Evolutionary conservation across 1,140 invertebrate genomes (phyloP).

Genomic region (Cydia splendana): DNA sequence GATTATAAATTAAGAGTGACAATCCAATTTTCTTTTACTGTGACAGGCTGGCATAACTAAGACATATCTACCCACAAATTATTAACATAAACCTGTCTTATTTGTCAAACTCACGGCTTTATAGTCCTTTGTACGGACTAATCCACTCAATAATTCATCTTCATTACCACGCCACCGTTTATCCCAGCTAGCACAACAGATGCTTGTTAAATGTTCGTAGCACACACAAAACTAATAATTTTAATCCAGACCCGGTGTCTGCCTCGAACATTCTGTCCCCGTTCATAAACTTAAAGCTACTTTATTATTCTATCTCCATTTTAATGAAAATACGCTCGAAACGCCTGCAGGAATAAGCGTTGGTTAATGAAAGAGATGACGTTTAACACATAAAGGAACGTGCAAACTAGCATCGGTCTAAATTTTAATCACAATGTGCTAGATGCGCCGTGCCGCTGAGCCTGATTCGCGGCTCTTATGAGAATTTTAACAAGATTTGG

Average conservation of each 20-base stretch:
- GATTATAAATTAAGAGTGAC: too few species aligned
- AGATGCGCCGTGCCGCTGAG: background rate
- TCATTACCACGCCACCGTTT: conserved; percentile 9
- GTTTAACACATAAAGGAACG: conserved; percentile 13
- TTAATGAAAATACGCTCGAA: conserved; percentile 23
- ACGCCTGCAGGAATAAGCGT: conserved; percentile 1
- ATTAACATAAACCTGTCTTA: background rate
- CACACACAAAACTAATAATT: conserved; percentile 27
- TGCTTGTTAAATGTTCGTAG: conserved; percentile 2
- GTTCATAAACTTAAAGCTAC: conserved; percentile 27
- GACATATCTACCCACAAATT: background rate
- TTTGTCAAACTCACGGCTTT: conserved; percentile 6
- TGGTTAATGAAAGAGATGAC: conserved; percentile 20
- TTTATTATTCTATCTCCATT: conserved; percentile 29
- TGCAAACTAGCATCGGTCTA: conserved; percentile 2
- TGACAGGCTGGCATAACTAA: too few species aligned
- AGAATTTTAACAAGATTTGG: conserved; percentile 10
- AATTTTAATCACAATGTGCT: conserved; percentile 13
- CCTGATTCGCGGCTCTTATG: conserved; percentile 17
- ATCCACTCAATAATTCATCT: conserved; percentile 14
- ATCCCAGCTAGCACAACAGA: conserved; percentile 15
- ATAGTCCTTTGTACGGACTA: background rate
- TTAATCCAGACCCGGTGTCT: conserved; percentile 20
- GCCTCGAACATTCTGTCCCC: conserved; percentile 11
- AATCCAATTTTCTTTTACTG: too few species aligned